Percentiles rank a stretch among this genome's conserved stretches.
Conservation (phyloP, 2,797 vertebrate species). For the Brachymystax lenok region DNA sequence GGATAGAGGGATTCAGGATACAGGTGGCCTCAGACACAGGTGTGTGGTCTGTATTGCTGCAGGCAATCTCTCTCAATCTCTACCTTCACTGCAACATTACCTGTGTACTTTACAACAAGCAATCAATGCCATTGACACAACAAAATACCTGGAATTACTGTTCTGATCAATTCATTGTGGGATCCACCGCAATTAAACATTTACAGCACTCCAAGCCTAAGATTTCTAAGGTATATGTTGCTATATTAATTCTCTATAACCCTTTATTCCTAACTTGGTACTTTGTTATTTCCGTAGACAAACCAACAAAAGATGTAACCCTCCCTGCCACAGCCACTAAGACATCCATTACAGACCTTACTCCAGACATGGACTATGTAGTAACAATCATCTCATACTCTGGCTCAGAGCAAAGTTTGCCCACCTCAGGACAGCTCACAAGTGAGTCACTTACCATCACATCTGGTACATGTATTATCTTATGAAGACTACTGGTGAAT, state of each 20-base stretch:
- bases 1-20: slow-evolving; percentile 90
- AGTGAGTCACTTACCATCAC: slow-evolving; percentile 77
- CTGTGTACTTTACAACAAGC: slow-evolving; percentile 31
- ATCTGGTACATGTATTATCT: not conserved
- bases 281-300: slow-evolving; percentile 76
- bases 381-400: slow-evolving; percentile 86
- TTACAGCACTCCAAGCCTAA: slow-evolving; percentile 33
- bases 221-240: not conserved
- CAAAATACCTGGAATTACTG: slow-evolving; percentile 40
- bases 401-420: slow-evolving; percentile 84
- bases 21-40: slow-evolving; percentile 86
- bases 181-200: not conserved
- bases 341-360: slow-evolving; percentile 86
- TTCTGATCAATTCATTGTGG: not conserved
- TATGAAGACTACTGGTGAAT: not conserved
- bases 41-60: slow-evolving; percentile 65
- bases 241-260: slow-evolving; percentile 33
- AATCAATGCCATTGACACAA: slow-evolving; percentile 35
- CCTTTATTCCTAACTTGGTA: slow-evolving; percentile 56
- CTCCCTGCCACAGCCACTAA: slow-evolving; percentile 83
- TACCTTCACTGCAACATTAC: slow-evolving; percentile 34
- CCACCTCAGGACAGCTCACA: slow-evolving; percentile 90
- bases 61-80: not conserved
- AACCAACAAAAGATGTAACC: slow-evolving; percentile 83
- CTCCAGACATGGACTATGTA: slow-evolving; percentile 83